Base-by-base conservation (phyloP, 1,140 invertebrate genomes). In the Saccostrea cuccullata region DNA sequence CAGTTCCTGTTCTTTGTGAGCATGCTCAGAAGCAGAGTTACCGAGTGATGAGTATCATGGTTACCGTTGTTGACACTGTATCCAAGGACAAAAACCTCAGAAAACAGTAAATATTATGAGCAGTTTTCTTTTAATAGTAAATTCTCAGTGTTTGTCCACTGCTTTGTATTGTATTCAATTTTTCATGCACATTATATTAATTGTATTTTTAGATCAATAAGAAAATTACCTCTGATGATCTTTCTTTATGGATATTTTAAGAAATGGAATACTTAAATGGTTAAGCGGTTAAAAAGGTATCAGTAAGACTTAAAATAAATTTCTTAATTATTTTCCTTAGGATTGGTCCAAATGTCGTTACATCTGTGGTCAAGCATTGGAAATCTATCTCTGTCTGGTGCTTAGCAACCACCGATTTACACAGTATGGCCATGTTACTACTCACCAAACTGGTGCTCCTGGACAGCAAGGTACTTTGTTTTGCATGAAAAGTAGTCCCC, bases 391-490 rank as follows among this genome's bases (percentile, higher is more conserved):
- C 83, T n/a, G 55, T 55, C 2, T 94, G 93, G 93, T 84, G 89
- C 23, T 86, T 86, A 23, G 88, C 91, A 0, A 85, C 90, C 11
- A 17, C 64, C 55, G 94, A 95, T 15, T 82, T 89, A 3, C 90
- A 93, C 77, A 91, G 88, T 40, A 89, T 93, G 86, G 88, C 91
- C 12, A 84, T 95, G 17, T 67, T 89, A 36, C 83, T 94, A 2
- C 88, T 94, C 12, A 94, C 92, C n/a, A 94, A 94, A 87, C 67
- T 94, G 0, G 87, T 95, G 17, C 91, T 93, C 12, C 90, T 94
- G 86, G 92, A 94, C 82, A 92, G 93, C 83, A 93, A 93, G 92
- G 93, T 94, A 64, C 86, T 87, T 26, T 56, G 40, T 47, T 11
- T 36, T 23, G 9, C 47, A 2, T 8, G 47, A 47, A 47, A 47